Base-by-base conservation (phyloP, 2,888 invertebrate species). In the Cheilosia impressa region DNA sequence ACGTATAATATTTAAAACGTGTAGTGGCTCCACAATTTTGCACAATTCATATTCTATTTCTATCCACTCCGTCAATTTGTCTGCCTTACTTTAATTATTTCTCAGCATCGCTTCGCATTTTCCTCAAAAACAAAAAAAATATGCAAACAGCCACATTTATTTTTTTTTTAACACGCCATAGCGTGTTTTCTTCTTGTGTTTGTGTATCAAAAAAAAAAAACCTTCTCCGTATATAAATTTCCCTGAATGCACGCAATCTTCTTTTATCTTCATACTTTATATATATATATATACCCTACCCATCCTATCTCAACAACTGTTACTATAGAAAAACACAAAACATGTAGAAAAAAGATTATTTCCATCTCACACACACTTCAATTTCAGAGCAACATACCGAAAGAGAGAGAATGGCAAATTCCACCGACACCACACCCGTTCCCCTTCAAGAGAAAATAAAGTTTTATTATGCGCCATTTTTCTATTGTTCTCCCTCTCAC, bases 401-500 rank as follows among this genome's bases (percentile, higher is more conserved):
- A 38, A 34, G 52, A 79, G 60, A 73, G 68, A 81, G 68, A 81
- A 81, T 76, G 69, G 81, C 81, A 69, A 76, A 45, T 43, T 22
- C 53, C 50, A 63, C 68, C 47, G 43, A 50, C 55, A 17, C 38
- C 4, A 38, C 57, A n/a, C 60, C 55, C 50, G 57, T 57, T 57
- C 50, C 57, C 15, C 10, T 13, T 31, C 55, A 58, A 76, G 13
- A 71, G 57, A 81, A 81, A 81, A 81, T 69, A 76, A 81, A 76
- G 63, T 81, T 81, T 76, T 43, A 71, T 81, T 81, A 76, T 81
- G 81, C 76, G 63, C 81, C 76, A 81, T 81, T 76, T 81, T 75
- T 63, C 52, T 76, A 57, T 55, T 69, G 43, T 24, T 43, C 41
- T 52, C 52, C 19, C 63, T 52, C 38, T 63, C 31, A 9, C 6